These are phyloP conservation scores for Lordiphosa stackelbergi DNA, from an alignment of 1,140 invertebrate genomes.

Conservation along the genomic window DNA sequence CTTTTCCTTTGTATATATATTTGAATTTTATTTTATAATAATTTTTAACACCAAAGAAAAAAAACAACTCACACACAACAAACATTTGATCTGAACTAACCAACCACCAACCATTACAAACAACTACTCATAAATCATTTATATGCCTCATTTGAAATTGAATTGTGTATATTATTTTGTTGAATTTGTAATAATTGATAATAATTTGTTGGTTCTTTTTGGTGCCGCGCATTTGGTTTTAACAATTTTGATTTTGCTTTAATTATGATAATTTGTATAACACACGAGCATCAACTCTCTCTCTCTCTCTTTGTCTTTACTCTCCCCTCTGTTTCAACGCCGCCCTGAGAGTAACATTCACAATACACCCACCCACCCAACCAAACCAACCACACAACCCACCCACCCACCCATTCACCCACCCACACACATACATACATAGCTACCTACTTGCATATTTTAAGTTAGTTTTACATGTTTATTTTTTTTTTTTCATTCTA, in stretches of 20 bases:
- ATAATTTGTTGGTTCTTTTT: slow-evolving; percentile 17
- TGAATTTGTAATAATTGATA: slow-evolving; percentile 40
- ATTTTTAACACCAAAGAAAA: slow-evolving; percentile 7
- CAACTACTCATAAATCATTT: slow-evolving; percentile 1
- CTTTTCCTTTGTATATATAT: slow-evolving; percentile 63
- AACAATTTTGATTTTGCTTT: slow-evolving; percentile 24
- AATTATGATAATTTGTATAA: slow-evolving; percentile 17
- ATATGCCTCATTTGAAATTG: too few species aligned
- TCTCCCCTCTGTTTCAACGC: slow-evolving; percentile 21
- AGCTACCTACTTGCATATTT: slow-evolving; percentile 22
- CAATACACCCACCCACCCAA: slow-evolving; percentile 2
- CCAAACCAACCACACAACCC: background rate
- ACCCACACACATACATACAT: slow-evolving; percentile 18
- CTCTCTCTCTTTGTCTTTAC: slow-evolving; percentile 10
- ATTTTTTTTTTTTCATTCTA: slow-evolving; percentile 20
- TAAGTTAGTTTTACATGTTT: slow-evolving; percentile 63
- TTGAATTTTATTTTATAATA: too few species aligned
- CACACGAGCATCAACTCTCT: slow-evolving; percentile 10
- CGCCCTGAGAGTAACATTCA: slow-evolving; percentile 30
- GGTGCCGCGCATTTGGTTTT: slow-evolving; percentile 35
- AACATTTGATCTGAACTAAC: slow-evolving; percentile 33
- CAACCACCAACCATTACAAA: slow-evolving; percentile 9
- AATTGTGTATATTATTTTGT: slow-evolving; percentile 54
- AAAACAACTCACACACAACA: slow-evolving; percentile 30
- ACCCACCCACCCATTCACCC: slow-evolving; percentile 7